Percentiles rank a stretch among this genome's conserved stretches.
These are phyloP conservation scores for Marasmarcha lunaedactyla DNA, from an alignment of 2,888 invertebrate genomes.

Conservation along the genomic window DNA sequence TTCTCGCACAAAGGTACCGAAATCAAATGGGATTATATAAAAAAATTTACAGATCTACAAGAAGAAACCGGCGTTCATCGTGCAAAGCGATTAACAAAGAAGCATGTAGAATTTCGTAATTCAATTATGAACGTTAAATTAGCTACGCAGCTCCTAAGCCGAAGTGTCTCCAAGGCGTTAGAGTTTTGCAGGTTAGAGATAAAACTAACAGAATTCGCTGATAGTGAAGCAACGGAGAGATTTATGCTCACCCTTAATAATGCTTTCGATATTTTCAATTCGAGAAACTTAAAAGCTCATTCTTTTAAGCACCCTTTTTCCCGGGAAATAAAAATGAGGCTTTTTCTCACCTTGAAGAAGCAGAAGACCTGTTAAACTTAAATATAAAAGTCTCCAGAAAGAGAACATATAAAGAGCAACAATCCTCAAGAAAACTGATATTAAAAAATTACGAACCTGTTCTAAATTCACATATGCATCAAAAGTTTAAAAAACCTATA, in stretches of 20 bases:
- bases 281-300: background rate
- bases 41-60: constrained; percentile 7
- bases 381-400: background rate
- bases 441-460: background rate
- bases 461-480: constrained; percentile 1
- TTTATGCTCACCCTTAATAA: background rate
- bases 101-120: constrained; percentile 12
- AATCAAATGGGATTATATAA: constrained; percentile 8
- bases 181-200: constrained; percentile 4
- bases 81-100: constrained; percentile 13
- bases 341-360: background rate
- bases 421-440: background rate
- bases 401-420: background rate
- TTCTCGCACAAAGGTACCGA: constrained; percentile 7
- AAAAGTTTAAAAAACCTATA: no score
- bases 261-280: background rate
- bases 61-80: constrained; percentile 10
- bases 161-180: constrained; percentile 3
- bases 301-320: background rate
- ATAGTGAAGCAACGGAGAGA: constrained; percentile 4
- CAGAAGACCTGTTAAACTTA: background rate
- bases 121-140: constrained; percentile 14
- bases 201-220: constrained; percentile 5
- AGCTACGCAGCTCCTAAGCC: constrained; percentile 10
- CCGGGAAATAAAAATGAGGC: background rate